A percentile compares a stretch with the other conserved stretches of the same genome.
These are phyloP conservation scores for Podabrus alpinus DNA, from an alignment of 2,888 invertebrate genomes.

Conservation along the genomic window DNA sequence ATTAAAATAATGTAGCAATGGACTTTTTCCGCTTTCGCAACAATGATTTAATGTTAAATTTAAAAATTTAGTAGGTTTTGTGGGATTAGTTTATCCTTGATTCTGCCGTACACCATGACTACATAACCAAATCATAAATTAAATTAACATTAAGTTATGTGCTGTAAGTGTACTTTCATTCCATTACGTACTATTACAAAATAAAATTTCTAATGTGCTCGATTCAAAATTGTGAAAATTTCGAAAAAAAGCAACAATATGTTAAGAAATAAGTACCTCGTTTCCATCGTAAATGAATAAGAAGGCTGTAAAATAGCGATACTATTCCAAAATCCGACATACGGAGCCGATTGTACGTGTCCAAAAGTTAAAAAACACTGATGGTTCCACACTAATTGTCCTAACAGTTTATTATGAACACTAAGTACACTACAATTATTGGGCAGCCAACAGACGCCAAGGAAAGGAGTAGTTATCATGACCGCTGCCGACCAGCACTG, in stretches of 20 bases:
- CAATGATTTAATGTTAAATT: not conserved
- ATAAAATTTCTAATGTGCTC: not conserved
- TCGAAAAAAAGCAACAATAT: not conserved
- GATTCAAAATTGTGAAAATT: not conserved
- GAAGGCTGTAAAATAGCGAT: conserved; percentile 49
- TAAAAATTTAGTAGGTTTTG: not conserved
- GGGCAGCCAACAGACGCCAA: conserved; percentile 55
- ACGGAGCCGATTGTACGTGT: conserved; percentile 49
- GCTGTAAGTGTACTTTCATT: not conserved
- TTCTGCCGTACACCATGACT: not conserved
- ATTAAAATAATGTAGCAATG: not conserved
- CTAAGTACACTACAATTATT: conserved; percentile 40
- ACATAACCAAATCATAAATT: not conserved
- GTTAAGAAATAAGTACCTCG: conserved; percentile 44
- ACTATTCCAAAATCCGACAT: conserved; percentile 54
- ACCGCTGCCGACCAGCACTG: conserved; percentile 56
- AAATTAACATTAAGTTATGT: not conserved
- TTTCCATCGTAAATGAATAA: conserved; percentile 50
- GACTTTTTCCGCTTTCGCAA: not conserved
- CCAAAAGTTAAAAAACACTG: conserved; percentile 51
- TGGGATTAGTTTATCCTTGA: not conserved
- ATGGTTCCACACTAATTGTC: conserved; percentile 50
- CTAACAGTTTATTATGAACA: conserved; percentile 42
- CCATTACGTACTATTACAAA: not conserved
- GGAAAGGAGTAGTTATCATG: conserved; percentile 59